phyloP scores from a whole-genome alignment of 1,140 invertebrate genomes.

The Papilio helenus region DNA sequence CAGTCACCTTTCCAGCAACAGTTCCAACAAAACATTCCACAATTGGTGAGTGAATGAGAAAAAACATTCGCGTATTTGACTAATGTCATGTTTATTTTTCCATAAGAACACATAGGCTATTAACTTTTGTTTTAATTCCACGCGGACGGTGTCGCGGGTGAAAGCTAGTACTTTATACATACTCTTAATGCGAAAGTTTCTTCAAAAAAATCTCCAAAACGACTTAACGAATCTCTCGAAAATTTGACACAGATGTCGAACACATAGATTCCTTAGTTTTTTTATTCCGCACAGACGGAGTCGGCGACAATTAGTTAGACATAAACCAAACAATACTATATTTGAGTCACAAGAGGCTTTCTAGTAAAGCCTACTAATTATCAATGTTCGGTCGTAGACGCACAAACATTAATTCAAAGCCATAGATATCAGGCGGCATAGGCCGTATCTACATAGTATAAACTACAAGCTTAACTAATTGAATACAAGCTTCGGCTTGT shows the following conservation, averaged over 20 bases:
- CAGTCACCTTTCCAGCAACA: conserved; percentile 72
- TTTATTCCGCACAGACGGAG: background rate
- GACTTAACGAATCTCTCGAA: no score
- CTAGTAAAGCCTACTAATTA: conserved; percentile 12
- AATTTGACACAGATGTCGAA: no score
- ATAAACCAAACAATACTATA: background rate
- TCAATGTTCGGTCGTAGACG: background rate
- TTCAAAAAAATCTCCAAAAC: no score
- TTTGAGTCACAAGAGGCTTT: background rate
- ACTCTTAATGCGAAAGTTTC: no score
- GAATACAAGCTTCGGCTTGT: conserved; percentile 5
- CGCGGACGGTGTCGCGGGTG: no score
- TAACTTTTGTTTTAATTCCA: no score
- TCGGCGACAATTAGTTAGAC: background rate
- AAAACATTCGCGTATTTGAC: background rate
- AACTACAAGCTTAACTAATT: conserved; percentile 23
- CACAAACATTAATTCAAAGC: conserved; percentile 7
- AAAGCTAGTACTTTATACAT: no score
- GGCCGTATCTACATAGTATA: conserved; percentile 5
- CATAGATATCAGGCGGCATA: background rate
- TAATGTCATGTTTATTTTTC: no score
- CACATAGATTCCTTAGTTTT: no score
- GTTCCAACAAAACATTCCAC: conserved; percentile 78
- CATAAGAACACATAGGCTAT: no score
- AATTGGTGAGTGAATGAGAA: conserved; percentile 64